phyloP scores from a whole-genome alignment of 2,113 vertebrate genomes.

The Hydropotes inermis region DNA sequence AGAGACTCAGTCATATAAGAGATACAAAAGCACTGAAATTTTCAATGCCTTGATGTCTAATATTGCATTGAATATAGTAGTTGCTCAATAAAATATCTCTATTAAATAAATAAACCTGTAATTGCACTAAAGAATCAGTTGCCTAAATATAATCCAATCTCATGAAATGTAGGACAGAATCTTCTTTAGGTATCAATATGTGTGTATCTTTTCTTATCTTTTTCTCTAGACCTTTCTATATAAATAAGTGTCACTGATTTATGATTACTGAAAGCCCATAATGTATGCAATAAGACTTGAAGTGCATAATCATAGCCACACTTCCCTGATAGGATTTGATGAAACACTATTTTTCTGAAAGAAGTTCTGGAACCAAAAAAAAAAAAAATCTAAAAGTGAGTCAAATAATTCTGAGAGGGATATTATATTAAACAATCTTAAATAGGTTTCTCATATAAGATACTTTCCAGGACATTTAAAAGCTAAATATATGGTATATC shows the following conservation, averaged over 20 bases:
- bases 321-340: not conserved
- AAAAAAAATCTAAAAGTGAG: not conserved
- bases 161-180: not conserved
- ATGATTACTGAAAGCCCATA: not conserved
- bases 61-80: constrained; percentile 7
- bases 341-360: not conserved
- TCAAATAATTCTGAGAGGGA: not conserved
- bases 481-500: not conserved
- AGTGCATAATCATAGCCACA: not conserved
- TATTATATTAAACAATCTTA: not conserved
- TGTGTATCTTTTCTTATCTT: not conserved
- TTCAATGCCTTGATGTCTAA: not conserved
- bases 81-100: constrained; percentile 46
- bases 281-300: not conserved
- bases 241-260: not conserved
- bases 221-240: not conserved
- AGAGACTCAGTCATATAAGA: not conserved
- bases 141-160: not conserved
- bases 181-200: not conserved
- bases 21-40: not conserved
- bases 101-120: not conserved
- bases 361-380: not conserved
- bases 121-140: not conserved
- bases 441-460: not conserved
- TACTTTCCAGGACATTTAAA: not conserved